Base-by-base conservation (phyloP, 2,113 vertebrate species). In the Orthonyx spaldingii region DNA sequence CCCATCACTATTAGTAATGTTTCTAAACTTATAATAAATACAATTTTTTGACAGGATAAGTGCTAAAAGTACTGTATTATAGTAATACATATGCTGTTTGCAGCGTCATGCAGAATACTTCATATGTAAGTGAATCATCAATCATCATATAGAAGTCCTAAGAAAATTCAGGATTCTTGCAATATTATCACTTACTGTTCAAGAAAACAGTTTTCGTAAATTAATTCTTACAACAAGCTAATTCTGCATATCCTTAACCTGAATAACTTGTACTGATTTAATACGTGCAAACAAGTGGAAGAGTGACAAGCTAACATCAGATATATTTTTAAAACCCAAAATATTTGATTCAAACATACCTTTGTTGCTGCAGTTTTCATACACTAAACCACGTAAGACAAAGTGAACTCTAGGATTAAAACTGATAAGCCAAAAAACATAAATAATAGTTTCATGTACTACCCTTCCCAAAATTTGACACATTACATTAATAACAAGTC, bases 371-470 rank as follows among this genome's bases (percentile, higher is more conserved):
- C 69, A 78, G 52, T 55, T 88, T 66, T 70, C 64, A 90, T 56
- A 44, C 52, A n/a, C 7, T n/a, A 50, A 88, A 39, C 10, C 9
- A 2, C 0, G 0, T 16, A 86, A 81, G 0, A 41, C n/a, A 88
- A 37, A 77, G 10, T 3, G 2, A 92, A 69, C 16, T 22, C 28
- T 18, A 47, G 28, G 65, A 89, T 64, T 87, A 71, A 60, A 92
- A 55, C 2, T 3, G 9, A 68, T 50, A 23, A 70, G 47, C 33
- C 53, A 72, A 77, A 87, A 92, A 44, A 52, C 16, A 61, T 8
- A 78, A 49, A 47, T 30, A 66, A 37, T 7, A 26, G 14, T 46
- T 91, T 50, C 24, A 49, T 13, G 27, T 32, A 57, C 42, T 28
- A 77, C 9, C 47, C 53, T 81, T 52, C 32, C 42, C n/a, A 39